phyloP scores from a whole-genome alignment of 2,797 vertebrate species.

The Aulostomus chinensis region DNA sequence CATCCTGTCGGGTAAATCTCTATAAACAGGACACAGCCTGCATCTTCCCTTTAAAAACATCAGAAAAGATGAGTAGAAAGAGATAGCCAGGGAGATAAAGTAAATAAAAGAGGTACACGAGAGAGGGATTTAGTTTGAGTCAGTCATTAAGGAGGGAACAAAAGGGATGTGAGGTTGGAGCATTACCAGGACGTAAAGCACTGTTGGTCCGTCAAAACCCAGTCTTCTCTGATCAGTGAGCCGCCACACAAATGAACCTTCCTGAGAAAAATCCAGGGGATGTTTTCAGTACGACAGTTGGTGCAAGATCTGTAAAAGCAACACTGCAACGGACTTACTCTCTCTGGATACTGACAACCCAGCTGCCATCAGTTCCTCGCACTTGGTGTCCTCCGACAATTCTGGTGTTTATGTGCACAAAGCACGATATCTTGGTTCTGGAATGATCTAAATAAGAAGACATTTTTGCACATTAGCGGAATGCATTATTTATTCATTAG shows the following conservation, averaged over 20 bases:
- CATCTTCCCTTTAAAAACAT: constrained; percentile 30
- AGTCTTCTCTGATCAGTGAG: constrained; percentile 92
- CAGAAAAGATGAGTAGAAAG: neutral
- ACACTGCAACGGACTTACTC: constrained; percentile 63
- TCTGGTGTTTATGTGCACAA: constrained; percentile 81
- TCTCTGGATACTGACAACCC: constrained; percentile 94
- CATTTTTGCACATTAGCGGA: too few species aligned
- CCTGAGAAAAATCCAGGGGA: constrained; percentile 64
- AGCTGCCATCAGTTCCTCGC: constrained; percentile 87
- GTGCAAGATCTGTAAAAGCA: neutral
- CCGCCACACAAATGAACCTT: constrained; percentile 93
- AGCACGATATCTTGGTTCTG: constrained; percentile 74
- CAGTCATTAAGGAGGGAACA: constrained; percentile 2
- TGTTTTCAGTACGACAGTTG: neutral
- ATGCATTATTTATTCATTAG: too few species aligned
- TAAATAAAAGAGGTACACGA: neutral
- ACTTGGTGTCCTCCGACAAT: constrained; percentile 93
- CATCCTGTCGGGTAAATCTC: constrained; percentile 22
- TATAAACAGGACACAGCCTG: constrained; percentile 48
- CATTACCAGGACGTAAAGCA: constrained; percentile 93
- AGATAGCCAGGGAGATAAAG: neutral
- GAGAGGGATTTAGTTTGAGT: neutral
- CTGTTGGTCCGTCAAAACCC: constrained; percentile 95
- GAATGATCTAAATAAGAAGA: constrained; percentile 37
- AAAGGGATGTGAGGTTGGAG: neutral